Evolutionary conservation across 2,113 vertebrate genomes (phyloP).

Genomic region (Pithys albifrons): DNA sequence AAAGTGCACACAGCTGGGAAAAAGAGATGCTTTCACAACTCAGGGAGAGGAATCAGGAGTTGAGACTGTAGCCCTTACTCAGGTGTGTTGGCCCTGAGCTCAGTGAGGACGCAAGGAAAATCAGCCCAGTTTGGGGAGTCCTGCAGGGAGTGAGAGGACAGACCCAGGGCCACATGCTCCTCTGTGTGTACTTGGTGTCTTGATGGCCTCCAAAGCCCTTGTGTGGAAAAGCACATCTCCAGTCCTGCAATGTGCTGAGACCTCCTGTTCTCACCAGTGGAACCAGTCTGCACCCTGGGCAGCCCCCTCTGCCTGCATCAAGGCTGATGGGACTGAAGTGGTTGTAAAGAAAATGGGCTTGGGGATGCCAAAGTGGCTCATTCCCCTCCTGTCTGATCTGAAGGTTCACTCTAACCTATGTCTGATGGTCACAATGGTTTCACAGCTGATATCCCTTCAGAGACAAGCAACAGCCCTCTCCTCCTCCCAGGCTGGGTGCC

Average conservation of each 20-base stretch:
- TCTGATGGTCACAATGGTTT: background rate
- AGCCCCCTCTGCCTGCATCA: background rate
- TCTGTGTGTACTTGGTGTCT: background rate
- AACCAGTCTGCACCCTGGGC: background rate
- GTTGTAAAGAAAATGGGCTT: background rate
- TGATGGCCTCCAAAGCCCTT: background rate
- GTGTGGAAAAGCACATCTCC: background rate
- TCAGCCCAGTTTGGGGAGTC: background rate
- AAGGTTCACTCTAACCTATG: background rate
- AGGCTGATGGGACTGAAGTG: background rate
- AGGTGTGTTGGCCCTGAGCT: background rate
- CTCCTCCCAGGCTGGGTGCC: accelerated
- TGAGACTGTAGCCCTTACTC: background rate
- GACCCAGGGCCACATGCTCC: background rate
- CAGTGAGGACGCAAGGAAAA: background rate
- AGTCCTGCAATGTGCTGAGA: accelerated
- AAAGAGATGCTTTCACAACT: background rate
- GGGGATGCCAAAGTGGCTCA: background rate
- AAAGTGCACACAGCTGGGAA: slow-evolving; percentile 12
- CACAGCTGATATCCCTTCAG: background rate
- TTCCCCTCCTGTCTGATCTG: background rate
- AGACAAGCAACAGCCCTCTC: background rate
- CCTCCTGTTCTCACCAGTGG: background rate
- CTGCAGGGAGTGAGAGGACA: background rate
- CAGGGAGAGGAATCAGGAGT: background rate